A percentile compares a stretch with the other conserved stretches of the same genome.
phyloP scores from a whole-genome alignment of 1,140 invertebrate species.

The Drosophila watanabei region DNA sequence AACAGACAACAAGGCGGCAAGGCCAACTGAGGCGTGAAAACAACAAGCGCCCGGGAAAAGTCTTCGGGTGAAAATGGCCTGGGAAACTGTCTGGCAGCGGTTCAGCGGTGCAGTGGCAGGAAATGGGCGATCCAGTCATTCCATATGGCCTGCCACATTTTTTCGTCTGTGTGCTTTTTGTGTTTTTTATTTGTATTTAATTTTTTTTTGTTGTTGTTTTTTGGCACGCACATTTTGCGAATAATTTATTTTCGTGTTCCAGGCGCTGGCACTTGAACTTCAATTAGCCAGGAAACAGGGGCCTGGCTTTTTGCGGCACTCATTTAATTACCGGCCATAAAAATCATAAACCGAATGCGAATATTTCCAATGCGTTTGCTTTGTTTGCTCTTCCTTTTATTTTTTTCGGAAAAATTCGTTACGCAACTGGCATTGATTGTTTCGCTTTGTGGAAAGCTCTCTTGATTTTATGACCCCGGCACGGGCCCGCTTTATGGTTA shows the following conservation, averaged over 20 bases:
- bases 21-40: slow-evolving; percentile 63
- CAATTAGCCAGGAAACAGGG: slow-evolving; percentile 58
- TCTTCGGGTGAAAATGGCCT: slow-evolving; percentile 20
- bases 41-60: slow-evolving; percentile 52
- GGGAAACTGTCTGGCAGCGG: slow-evolving; percentile 35
- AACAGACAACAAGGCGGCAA: slow-evolving; percentile 33
- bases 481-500: slow-evolving; percentile 47
- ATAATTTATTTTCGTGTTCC: slow-evolving; percentile 46
- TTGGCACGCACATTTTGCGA: slow-evolving; percentile 37
- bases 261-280: slow-evolving; percentile 61
- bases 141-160: slow-evolving; percentile 45
- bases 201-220: slow-evolving; percentile 1
- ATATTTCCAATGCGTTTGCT: slow-evolving; percentile 37
- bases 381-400: slow-evolving; percentile 10
- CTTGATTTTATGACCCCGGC: slow-evolving; percentile 65
- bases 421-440: slow-evolving; percentile 44
- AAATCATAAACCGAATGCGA: slow-evolving; percentile 48
- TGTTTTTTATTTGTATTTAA: background rate
- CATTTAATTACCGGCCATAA: slow-evolving; percentile 54
- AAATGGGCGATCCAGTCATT: slow-evolving; percentile 43
- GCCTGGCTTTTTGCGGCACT: slow-evolving; percentile 18
- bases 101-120: slow-evolving; percentile 33
- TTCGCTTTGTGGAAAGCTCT: slow-evolving; percentile 30
- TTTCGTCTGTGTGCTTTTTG: too few relatives aligned
- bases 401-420: slow-evolving; percentile 40